Conservation (phyloP, 2,797 vertebrate genomes). For the Chromobotia macracanthus region DNA sequence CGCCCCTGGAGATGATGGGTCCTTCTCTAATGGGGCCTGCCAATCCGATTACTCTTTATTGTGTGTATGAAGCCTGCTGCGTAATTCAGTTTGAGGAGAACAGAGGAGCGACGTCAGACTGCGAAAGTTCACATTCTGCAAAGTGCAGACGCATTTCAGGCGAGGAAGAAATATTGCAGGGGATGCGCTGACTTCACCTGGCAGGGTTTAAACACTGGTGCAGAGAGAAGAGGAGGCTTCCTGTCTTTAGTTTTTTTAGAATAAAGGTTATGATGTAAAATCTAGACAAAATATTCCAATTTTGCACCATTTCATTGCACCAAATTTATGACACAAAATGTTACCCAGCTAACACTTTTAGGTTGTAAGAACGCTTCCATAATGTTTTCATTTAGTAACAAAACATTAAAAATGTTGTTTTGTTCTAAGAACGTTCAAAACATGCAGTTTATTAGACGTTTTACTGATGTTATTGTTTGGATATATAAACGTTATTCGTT, state of each 20-base stretch:
- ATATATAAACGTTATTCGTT: no score
- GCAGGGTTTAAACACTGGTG: not conserved
- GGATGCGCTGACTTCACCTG: constrained; percentile 45
- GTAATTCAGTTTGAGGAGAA: constrained; percentile 81
- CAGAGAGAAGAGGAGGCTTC: not conserved
- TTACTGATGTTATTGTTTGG: no score
- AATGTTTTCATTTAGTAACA: no score
- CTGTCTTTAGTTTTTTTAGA: not conserved
- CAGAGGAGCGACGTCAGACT: constrained; percentile 72
- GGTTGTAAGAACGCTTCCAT: no score
- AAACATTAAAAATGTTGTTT: no score
- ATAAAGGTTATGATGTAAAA: not conserved
- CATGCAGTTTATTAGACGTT: no score
- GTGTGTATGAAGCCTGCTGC: constrained; percentile 75
- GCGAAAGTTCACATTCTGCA: constrained; percentile 77
- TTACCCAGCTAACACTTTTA: no score
- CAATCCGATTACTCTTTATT: constrained; percentile 80
- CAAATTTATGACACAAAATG: no score
- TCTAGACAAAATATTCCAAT: no score
- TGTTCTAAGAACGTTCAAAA: no score
- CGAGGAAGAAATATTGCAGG: constrained; percentile 43
- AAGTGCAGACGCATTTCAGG: constrained; percentile 71
- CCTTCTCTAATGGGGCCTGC: constrained; percentile 72
- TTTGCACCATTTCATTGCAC: no score
- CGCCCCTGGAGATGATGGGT: constrained; percentile 72